A percentile compares a stretch with the other conserved stretches of the same genome.
These are phyloP conservation scores for Pholis gunnellus DNA, from an alignment of 2,113 vertebrate species.

Conservation along the genomic window DNA sequence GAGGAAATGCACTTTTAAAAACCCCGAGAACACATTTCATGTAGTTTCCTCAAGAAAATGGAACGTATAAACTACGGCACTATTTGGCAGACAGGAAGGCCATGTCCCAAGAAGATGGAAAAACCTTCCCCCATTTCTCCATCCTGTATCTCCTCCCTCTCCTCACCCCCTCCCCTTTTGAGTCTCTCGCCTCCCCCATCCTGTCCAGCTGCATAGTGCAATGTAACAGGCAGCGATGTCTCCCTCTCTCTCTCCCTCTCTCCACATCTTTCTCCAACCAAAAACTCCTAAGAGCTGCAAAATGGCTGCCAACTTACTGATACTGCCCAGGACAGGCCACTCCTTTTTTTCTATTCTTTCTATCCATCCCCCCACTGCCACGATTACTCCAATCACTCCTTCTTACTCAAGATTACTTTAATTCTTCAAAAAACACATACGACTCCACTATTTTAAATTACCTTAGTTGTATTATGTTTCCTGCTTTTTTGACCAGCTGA, in stretches of 20 bases:
- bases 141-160: conserved; percentile 61
- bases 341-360: conserved; percentile 67
- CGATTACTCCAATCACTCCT: conserved; percentile 50
- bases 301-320: conserved; percentile 71
- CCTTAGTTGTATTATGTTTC: background rate
- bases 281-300: conserved; percentile 79
- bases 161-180: conserved; percentile 39
- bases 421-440: background rate
- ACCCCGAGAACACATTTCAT: background rate
- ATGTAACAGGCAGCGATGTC: conserved; percentile 55
- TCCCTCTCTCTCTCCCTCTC: conserved; percentile 42
- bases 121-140: conserved; percentile 25
- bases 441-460: background rate
- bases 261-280: conserved; percentile 53
- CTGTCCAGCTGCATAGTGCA: conserved; percentile 62
- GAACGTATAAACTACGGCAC: background rate
- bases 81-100: conserved; percentile 38
- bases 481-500: background rate
- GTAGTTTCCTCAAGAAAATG: background rate
- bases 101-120: conserved; percentile 25
- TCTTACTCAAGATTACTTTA: conserved; percentile 15
- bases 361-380: conserved; percentile 70
- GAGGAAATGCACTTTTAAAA: background rate
- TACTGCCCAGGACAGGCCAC: conserved; percentile 64
- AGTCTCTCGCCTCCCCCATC: conserved; percentile 59